phyloP scores from a whole-genome alignment of 1,140 invertebrate genomes.

The Phenacoccus solenopsis region DNA sequence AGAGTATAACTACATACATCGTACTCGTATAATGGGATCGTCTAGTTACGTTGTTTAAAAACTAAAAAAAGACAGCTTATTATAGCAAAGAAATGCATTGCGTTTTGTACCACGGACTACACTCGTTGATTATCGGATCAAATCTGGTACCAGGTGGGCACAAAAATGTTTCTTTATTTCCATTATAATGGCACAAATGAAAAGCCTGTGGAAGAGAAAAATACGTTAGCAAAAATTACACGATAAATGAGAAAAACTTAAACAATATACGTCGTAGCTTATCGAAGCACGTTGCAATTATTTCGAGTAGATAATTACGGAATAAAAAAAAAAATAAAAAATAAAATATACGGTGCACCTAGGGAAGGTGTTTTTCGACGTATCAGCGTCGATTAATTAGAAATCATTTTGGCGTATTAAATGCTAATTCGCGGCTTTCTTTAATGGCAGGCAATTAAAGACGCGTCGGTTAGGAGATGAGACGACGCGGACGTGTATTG shows the following conservation, averaged over 20 bases:
- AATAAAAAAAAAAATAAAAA: too few relatives aligned
- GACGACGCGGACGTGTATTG: background rate
- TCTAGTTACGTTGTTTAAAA: too few relatives aligned
- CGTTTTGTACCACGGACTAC: constrained; percentile 26
- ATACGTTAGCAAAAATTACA: too few relatives aligned
- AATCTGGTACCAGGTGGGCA: constrained; percentile 54
- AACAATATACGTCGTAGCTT: too few relatives aligned
- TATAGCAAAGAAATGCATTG: constrained; percentile 20
- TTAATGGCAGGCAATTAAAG: background rate
- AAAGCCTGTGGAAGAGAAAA: constrained; percentile 34
- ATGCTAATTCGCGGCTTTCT: background rate
- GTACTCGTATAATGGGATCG: too few relatives aligned
- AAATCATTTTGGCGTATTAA: background rate
- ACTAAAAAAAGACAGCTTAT: too few relatives aligned
- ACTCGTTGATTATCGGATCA: constrained; percentile 24
- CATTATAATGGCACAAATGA: constrained; percentile 40
- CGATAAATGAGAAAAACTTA: too few relatives aligned
- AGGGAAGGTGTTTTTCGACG: background rate
- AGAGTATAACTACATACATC: too few relatives aligned
- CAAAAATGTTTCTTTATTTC: constrained; percentile 44
- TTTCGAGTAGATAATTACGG: too few relatives aligned
- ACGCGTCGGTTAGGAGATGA: background rate
- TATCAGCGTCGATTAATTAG: background rate
- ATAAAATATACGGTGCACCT: background rate
- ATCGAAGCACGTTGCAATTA: too few relatives aligned